phyloP scores from a whole-genome alignment of 2,888 invertebrate genomes.

The Apotomis capreana region DNA sequence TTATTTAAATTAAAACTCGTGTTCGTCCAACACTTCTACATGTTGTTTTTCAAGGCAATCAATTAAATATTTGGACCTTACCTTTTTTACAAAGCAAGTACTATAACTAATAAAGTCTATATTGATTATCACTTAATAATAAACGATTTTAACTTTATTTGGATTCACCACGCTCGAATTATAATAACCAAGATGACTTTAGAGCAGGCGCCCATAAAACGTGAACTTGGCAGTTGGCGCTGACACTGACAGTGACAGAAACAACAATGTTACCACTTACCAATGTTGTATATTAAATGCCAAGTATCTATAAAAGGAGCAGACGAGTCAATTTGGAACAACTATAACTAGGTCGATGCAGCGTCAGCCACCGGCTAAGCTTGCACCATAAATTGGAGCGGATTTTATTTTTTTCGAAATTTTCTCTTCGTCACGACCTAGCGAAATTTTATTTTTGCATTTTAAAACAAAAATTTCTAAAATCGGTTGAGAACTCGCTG shows the following conservation, averaged over 20 bases:
- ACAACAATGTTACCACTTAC: neutral
- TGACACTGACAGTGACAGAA: neutral
- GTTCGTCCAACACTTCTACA: neutral
- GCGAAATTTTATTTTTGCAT: too few relatives aligned
- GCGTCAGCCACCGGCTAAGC: too few relatives aligned
- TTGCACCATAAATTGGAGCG: too few relatives aligned
- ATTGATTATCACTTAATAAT: neutral
- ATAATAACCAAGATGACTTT: slow-evolving; percentile 29
- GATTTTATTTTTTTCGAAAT: too few relatives aligned
- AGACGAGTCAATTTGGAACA: too few relatives aligned
- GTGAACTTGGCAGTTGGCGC: neutral
- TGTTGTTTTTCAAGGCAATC: neutral
- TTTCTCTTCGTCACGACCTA: too few relatives aligned
- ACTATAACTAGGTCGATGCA: too few relatives aligned
- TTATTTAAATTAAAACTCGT: neutral
- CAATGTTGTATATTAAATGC: too few relatives aligned
- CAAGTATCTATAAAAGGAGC: too few relatives aligned
- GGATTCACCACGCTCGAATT: slow-evolving; percentile 23
- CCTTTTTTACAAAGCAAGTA: neutral
- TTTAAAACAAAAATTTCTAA: too few relatives aligned
- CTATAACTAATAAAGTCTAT: neutral
- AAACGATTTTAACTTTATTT: neutral
- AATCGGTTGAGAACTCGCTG: too few relatives aligned
- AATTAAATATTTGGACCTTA: neutral
- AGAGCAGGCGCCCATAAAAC: slow-evolving; percentile 1